phyloP scores from a whole-genome alignment of 2,888 invertebrate genomes.

The Melinopterus prodromus region DNA sequence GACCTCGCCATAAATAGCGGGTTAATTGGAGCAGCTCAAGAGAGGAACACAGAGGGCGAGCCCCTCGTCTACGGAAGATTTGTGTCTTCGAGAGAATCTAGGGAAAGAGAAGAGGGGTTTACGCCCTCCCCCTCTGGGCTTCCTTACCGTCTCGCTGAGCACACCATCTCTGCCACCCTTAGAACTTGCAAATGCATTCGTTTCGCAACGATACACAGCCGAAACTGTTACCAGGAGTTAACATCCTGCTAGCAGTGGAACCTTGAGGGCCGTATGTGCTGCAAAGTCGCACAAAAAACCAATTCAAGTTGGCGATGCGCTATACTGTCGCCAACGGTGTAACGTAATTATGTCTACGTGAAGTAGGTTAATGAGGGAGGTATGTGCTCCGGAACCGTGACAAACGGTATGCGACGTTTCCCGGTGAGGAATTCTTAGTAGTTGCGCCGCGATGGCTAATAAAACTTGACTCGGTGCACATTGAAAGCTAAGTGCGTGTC shows the following conservation, averaged over 20 bases:
- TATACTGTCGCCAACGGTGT: not conserved
- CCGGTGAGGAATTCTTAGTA: not conserved
- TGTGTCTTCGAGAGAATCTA: not conserved
- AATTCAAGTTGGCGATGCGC: slow-evolving; percentile 4
- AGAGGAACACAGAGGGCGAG: not conserved
- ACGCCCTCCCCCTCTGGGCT: not conserved
- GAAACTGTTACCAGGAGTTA: not conserved
- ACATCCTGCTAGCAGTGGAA: not conserved
- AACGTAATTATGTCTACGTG: not conserved
- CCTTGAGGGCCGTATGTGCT: not conserved
- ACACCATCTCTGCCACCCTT: not conserved
- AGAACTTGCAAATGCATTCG: not conserved
- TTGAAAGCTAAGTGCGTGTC: not conserved
- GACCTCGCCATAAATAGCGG: not conserved
- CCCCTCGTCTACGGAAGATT: not conserved
- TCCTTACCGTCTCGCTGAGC: not conserved
- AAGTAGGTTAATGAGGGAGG: not conserved
- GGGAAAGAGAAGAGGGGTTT: not conserved
- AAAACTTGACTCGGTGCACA: not conserved
- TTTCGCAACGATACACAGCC: not conserved
- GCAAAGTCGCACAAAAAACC: not conserved
- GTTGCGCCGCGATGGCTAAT: not conserved
- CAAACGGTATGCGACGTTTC: not conserved
- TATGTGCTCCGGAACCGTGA: not conserved
- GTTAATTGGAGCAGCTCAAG: slow-evolving; percentile 4